A percentile compares a stretch with the other conserved stretches of the same genome.
phyloP scores from a whole-genome alignment of 2,888 invertebrate genomes.

The Oligia fasciuncula region DNA sequence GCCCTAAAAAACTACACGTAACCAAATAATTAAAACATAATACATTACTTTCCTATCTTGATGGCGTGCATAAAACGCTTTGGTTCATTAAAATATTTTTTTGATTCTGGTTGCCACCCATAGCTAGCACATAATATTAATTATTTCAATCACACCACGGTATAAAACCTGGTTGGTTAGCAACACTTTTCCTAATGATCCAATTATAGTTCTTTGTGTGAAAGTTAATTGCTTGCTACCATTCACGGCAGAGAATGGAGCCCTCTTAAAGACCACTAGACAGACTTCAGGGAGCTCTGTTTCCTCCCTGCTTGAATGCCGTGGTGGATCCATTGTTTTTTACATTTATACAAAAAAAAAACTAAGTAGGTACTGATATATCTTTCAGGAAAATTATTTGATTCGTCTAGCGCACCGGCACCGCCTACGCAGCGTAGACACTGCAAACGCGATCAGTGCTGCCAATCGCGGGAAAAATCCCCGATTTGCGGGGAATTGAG shows the following conservation, averaged over 20 bases:
- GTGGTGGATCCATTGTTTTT: slow-evolving; percentile 28
- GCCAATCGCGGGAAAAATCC: too few species aligned
- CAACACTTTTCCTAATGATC: slow-evolving; percentile 43
- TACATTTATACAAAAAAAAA: not conserved
- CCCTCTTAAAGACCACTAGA: slow-evolving; percentile 23
- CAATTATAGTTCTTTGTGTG: slow-evolving; percentile 48
- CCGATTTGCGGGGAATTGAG: too few species aligned
- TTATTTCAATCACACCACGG: slow-evolving; percentile 18
- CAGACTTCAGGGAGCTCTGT: slow-evolving; percentile 19
- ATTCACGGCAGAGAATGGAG: slow-evolving; percentile 42
- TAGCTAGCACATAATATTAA: slow-evolving; percentile 5
- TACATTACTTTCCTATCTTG: slow-evolving; percentile 7
- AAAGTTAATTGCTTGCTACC: slow-evolving; percentile 37
- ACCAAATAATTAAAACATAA: slow-evolving; percentile 31
- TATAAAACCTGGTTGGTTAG: slow-evolving; percentile 13
- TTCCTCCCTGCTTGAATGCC: slow-evolving; percentile 4
- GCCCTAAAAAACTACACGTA: not conserved
- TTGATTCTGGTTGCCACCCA: slow-evolving; percentile 22
- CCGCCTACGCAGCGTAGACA: not conserved
- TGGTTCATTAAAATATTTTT: slow-evolving; percentile 32
- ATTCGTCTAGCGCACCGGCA: not conserved
- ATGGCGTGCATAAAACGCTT: slow-evolving; percentile 43
- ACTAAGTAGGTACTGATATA: not conserved
- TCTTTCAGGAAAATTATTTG: not conserved
- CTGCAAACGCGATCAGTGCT: not conserved